Conservation (phyloP, 2,888 invertebrate species). For the Metellina segmentata region DNA sequence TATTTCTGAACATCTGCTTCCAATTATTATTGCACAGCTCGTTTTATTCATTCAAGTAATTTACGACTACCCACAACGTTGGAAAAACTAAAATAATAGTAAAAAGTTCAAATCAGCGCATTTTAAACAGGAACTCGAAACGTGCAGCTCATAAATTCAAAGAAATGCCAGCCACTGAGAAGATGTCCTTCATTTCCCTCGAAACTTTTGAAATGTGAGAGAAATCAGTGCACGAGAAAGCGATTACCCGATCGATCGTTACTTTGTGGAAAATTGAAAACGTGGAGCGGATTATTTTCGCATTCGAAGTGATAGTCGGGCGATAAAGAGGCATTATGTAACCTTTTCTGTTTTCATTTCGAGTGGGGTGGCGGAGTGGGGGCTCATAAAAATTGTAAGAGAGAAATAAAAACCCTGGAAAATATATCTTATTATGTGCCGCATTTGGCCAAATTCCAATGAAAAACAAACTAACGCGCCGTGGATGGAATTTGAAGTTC, state of each 20-base stretch:
- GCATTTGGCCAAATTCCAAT: slow-evolving; percentile 58
- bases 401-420: slow-evolving; percentile 37
- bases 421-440: slow-evolving; percentile 60
- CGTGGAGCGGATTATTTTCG: slow-evolving; percentile 59
- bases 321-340: slow-evolving; percentile 65
- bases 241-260: slow-evolving; percentile 37
- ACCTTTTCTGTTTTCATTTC: slow-evolving; percentile 39
- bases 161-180: not conserved
- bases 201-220: not conserved
- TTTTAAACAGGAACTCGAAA: not conserved
- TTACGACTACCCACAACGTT: no score
- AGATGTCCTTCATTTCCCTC: not conserved
- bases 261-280: slow-evolving; percentile 41
- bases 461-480: slow-evolving; percentile 54
- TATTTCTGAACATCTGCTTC: no score
- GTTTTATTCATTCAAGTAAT: no score
- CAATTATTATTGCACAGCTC: no score
- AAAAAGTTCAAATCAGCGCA: no score
- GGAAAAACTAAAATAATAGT: no score
- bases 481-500: slow-evolving; percentile 47
- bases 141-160: not conserved
- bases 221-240: not conserved
- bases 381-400: slow-evolving; percentile 54
- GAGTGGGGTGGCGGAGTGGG: not conserved
- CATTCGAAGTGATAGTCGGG: slow-evolving; percentile 35